Conservation (phyloP, 2,797 vertebrate species). For the Antrozous pallidus region DNA sequence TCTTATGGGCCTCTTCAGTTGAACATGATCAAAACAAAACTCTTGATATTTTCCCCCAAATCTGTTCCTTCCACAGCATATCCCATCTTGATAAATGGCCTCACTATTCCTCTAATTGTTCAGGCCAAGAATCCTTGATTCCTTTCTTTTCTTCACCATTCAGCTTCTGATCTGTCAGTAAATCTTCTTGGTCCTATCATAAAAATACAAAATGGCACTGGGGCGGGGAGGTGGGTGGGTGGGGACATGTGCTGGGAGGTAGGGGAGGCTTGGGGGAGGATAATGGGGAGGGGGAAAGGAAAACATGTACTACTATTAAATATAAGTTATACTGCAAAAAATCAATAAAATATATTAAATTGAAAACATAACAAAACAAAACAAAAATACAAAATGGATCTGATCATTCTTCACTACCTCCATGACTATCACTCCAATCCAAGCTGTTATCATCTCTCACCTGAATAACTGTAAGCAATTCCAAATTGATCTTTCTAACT, state of each 20-base stretch:
- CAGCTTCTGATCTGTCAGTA: background rate
- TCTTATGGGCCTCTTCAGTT: background rate
- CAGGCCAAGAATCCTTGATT: background rate
- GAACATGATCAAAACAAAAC: background rate
- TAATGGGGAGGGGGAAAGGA: too few species aligned
- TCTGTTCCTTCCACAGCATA: background rate
- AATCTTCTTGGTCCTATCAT: background rate
- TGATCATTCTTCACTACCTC: background rate
- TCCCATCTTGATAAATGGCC: background rate
- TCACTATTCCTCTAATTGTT: background rate
- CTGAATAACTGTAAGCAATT: background rate
- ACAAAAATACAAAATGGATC: background rate
- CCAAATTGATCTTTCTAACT: background rate
- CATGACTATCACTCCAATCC: background rate
- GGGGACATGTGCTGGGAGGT: too few species aligned
- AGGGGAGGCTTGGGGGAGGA: too few species aligned
- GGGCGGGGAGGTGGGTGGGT: too few species aligned
- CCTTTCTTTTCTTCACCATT: background rate
- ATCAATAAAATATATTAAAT: too few species aligned
- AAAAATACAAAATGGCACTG: too few species aligned
- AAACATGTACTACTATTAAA: too few species aligned
- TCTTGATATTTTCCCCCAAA: background rate
- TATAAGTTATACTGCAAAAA: too few species aligned
- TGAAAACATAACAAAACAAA: too few species aligned
- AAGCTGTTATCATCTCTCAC: background rate